Conservation (phyloP, 1,140 invertebrate species). For the Hermetia illucens region DNA sequence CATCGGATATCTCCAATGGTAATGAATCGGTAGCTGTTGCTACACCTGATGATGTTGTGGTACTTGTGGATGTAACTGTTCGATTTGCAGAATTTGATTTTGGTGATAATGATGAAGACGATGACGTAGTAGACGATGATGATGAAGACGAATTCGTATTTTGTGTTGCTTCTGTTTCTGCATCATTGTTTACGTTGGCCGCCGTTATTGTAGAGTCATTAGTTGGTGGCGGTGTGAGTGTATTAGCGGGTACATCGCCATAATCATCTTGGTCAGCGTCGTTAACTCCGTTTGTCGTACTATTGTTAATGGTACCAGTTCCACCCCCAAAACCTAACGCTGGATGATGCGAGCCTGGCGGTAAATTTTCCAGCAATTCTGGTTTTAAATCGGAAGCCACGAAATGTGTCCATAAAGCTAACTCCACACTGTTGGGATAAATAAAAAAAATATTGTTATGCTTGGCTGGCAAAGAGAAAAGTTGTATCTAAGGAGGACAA, state of each 20-base stretch:
- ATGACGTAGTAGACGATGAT: slow-evolving; percentile 5
- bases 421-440: slow-evolving; percentile 46
- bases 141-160: no score
- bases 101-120: neutral
- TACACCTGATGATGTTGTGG: slow-evolving; percentile 4
- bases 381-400: slow-evolving; percentile 70
- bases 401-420: slow-evolving; percentile 83
- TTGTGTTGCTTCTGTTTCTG: slow-evolving; percentile 24
- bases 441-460: neutral
- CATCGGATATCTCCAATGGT: slow-evolving; percentile 32
- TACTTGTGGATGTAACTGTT: neutral
- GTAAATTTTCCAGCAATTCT: slow-evolving; percentile 64
- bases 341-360: slow-evolving; percentile 20
- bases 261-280: slow-evolving; percentile 9
- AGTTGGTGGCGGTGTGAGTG: slow-evolving; percentile 20
- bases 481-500: no score
- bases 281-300: slow-evolving; percentile 14
- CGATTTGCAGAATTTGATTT: neutral
- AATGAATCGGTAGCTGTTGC: slow-evolving; percentile 31
- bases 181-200: neutral
- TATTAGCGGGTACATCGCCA: slow-evolving; percentile 9
- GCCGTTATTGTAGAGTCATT: neutral
- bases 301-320: slow-evolving; percentile 7
- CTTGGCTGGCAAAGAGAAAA: neutral
- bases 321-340: slow-evolving; percentile 12